phyloP scores from a whole-genome alignment of 2,113 vertebrate species.

The Tonatia bakeri region DNA sequence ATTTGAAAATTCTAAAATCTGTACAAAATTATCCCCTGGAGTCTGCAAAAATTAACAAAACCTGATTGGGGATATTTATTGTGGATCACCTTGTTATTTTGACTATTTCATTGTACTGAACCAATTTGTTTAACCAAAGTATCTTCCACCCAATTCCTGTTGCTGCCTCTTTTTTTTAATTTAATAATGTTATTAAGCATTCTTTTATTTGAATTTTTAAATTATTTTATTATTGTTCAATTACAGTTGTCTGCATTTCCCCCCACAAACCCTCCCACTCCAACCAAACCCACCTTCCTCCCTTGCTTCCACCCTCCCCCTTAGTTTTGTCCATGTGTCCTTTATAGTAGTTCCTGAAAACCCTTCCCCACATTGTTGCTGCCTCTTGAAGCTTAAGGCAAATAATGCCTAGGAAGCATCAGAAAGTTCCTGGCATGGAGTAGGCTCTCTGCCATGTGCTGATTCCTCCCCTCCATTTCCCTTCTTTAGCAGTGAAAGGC shows the following conservation, averaged over 20 bases:
- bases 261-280: too few relatives aligned
- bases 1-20: background rate
- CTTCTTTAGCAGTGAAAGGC: background rate
- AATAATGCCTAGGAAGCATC: background rate
- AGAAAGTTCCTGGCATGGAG: background rate
- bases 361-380: background rate
- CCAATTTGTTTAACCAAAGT: background rate
- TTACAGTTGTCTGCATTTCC: too few relatives aligned
- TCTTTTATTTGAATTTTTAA: too few relatives aligned
- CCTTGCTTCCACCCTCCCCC: too few relatives aligned
- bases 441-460: background rate
- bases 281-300: too few relatives aligned
- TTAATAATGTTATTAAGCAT: too few relatives aligned
- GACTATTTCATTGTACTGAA: background rate
- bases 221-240: too few relatives aligned
- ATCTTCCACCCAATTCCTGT: background rate
- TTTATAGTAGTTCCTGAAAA: too few relatives aligned
- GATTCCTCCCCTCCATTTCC: background rate
- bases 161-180: background rate
- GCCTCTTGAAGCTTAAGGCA: background rate
- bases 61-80: background rate
- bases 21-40: background rate
- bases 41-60: background rate
- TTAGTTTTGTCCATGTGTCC: too few relatives aligned
- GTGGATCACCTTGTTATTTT: background rate